Conservation (phyloP, 2,888 invertebrate genomes). For the Philaethria dido region DNA sequence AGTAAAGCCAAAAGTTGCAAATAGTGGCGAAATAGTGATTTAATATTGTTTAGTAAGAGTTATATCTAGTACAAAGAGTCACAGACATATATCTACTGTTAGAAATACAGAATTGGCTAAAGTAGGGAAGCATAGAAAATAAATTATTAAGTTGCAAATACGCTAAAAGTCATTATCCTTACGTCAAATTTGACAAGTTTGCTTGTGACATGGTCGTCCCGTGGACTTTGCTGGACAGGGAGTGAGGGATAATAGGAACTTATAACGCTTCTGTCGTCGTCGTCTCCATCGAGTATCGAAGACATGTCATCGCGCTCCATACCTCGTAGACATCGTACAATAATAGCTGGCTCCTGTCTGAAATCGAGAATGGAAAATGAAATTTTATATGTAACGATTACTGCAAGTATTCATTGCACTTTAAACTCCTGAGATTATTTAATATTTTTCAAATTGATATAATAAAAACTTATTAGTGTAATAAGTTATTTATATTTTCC, state of each 20-base stretch:
- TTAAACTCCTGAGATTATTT: background rate
- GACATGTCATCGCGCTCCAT: conserved; percentile 85
- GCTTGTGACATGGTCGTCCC: conserved; percentile 72
- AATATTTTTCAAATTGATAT: background rate
- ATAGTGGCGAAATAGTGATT: conserved; percentile 62
- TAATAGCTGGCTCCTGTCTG: conserved; percentile 93
- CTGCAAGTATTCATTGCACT: background rate
- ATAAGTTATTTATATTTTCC: no score
- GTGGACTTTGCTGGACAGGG: conserved; percentile 73
- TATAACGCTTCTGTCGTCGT: conserved; percentile 88
- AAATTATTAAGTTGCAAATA: conserved; percentile 39
- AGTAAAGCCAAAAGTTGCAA: conserved; percentile 68
- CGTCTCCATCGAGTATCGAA: conserved; percentile 88
- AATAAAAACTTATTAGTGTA: background rate
- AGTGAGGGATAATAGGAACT: conserved; percentile 78
- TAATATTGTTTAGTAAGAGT: conserved; percentile 59
- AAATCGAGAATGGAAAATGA: no score
- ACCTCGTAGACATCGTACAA: conserved; percentile 90
- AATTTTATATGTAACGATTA: background rate
- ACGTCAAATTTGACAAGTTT: conserved; percentile 85
- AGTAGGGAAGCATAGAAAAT: conserved; percentile 39
- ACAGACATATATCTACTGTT: conserved; percentile 35
- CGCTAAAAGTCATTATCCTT: conserved; percentile 57
- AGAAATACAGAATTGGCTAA: conserved; percentile 31
- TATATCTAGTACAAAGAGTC: conserved; percentile 44